A percentile compares a stretch with the other conserved stretches of the same genome.
phyloP scores from a whole-genome alignment of 2,888 invertebrate genomes.

The Unio delphinus region DNA sequence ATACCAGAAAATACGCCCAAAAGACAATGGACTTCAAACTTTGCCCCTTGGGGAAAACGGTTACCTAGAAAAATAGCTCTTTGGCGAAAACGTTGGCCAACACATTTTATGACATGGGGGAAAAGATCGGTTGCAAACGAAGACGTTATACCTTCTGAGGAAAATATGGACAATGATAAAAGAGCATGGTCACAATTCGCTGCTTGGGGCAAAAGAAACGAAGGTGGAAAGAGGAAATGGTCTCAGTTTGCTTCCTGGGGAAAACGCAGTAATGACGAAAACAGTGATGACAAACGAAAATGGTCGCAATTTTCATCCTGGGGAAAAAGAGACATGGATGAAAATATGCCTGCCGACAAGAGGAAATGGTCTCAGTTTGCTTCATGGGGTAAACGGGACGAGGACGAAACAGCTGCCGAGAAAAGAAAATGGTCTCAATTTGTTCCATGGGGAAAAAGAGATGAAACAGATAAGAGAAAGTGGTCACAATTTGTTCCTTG shows the following conservation, averaged over 20 bases:
- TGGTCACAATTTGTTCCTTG: slow-evolving; percentile 17
- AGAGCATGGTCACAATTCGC: slow-evolving; percentile 26
- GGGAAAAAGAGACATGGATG: slow-evolving; percentile 17
- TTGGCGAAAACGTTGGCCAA: no score
- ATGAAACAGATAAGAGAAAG: slow-evolving; percentile 12
- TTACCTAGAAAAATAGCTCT: no score
- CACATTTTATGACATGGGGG: no score
- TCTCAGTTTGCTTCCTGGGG: slow-evolving; percentile 28
- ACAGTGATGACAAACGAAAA: slow-evolving; percentile 17
- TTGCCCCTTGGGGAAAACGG: slow-evolving; percentile 28
- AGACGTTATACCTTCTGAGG: not conserved
- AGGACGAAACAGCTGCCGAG: slow-evolving; percentile 6
- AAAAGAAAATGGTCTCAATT: slow-evolving; percentile 29
- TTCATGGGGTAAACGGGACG: slow-evolving; percentile 26
- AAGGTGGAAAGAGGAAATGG: slow-evolving; percentile 21
- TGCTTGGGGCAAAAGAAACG: slow-evolving; percentile 27
- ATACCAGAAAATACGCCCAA: not conserved
- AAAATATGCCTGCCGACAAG: slow-evolving; percentile 7
- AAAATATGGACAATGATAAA: slow-evolving; percentile 10
- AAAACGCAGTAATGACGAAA: slow-evolving; percentile 16
- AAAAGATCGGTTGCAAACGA: no score
- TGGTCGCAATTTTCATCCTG: slow-evolving; percentile 16
- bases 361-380: slow-evolving; percentile 23
- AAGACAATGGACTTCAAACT: slow-evolving; percentile 21
- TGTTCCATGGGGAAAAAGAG: slow-evolving; percentile 20